Evolutionary conservation across 2,888 invertebrate species (phyloP), one percentile per base, ranked within the genome.

Genomic region (Limnephilus lunatus): DNA sequence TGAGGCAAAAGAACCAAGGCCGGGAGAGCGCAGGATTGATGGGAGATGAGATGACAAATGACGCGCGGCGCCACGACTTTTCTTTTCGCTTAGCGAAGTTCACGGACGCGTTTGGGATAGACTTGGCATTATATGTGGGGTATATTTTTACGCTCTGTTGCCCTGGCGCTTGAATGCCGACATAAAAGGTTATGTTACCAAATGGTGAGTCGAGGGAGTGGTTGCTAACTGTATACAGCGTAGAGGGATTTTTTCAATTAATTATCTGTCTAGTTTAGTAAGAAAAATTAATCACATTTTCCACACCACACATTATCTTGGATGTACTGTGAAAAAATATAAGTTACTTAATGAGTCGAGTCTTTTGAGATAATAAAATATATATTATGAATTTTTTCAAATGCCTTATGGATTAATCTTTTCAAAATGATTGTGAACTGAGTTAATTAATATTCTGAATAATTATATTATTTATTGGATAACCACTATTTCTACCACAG

Each of bases 1-100:
- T 48, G 53, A 68, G 25, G 53, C 53, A 5, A 5, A 19, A 4
- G 19, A 48, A 48, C 87, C 87, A 87, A 87, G 87, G 87, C 32
- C 87, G 31, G 48, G 53, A 48, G 53, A 48, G 53, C n/a, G n/a
- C 83, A 31, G 30, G 68, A 87, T 87, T 48, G 87, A 87, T 87
- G 53, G 87, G 31, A 48, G 87, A 87, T 48, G 31, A n/a, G 25
- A 53, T 48, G 87, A 87, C 53, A 87, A 87, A 48, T 19, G 53
- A 87, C 31, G 87, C 19, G n/a, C 48, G 48, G 39, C 68, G 85
- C 30, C 30, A 53, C 7, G 30, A 44, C 31, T 32, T 83, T 35
- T 32, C 19, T 31, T 83, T 35, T 83, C 35, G 83, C 15, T 32
- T 35, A 25, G 83, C 3, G 35, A 83, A 83, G 83, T 83, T 83